These are phyloP conservation scores for Sinonovacula constricta DNA, from an alignment of 1,140 invertebrate species.

Conservation along the genomic window DNA sequence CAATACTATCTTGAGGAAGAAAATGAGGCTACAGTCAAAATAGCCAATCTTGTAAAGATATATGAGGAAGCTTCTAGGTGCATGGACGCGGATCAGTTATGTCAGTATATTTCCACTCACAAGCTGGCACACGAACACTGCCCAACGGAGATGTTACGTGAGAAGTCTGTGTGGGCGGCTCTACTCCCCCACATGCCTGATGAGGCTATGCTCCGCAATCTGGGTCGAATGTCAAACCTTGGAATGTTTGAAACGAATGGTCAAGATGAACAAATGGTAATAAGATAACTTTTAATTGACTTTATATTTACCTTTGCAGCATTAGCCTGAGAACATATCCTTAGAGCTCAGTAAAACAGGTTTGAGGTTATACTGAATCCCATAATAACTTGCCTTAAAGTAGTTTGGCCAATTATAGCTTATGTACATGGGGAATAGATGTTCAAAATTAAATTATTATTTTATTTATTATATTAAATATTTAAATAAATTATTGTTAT, in stretches of 20 bases:
- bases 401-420: too few species aligned
- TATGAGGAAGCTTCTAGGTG: constrained; percentile 80
- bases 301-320: too few species aligned
- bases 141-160: constrained; percentile 83
- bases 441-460: too few species aligned
- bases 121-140: constrained; percentile 84
- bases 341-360: too few species aligned
- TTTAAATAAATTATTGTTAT: too few species aligned
- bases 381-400: too few species aligned
- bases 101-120: constrained; percentile 79
- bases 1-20: too few species aligned
- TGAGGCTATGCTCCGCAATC: constrained; percentile 81
- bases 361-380: too few species aligned
- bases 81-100: constrained; percentile 80
- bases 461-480: too few species aligned
- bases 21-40: background rate
- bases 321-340: too few species aligned
- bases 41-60: background rate
- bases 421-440: too few species aligned
- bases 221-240: constrained; percentile 84
- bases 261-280: constrained; percentile 74
- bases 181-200: constrained; percentile 82
- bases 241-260: constrained; percentile 80
- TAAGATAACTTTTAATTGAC: too few species aligned
- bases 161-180: constrained; percentile 83